Conservation (phyloP, 2,797 vertebrate genomes). For the Alcedo atthis region DNA sequence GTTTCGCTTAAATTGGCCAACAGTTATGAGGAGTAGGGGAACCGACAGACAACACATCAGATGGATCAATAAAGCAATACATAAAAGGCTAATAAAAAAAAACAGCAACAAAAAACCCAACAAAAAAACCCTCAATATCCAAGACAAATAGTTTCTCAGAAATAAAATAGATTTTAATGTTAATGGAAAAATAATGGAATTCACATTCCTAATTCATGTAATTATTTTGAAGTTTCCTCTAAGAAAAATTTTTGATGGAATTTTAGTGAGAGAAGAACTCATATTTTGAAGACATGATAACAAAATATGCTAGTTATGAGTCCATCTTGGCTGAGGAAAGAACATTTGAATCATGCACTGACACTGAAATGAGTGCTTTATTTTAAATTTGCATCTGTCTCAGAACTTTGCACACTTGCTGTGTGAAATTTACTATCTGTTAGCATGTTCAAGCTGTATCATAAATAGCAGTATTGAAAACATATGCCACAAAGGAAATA, state of each 20-base stretch:
- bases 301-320: slow-evolving; percentile 23
- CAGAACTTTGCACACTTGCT: slow-evolving; percentile 15
- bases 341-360: slow-evolving; percentile 9
- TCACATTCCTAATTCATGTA: neutral
- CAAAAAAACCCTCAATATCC: neutral
- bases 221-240: neutral
- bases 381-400: slow-evolving; percentile 36
- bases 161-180: neutral
- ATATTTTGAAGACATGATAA: neutral
- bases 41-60: neutral
- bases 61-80: neutral
- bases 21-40: neutral
- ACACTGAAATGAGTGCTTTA: slow-evolving; percentile 33
- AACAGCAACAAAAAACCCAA: neutral
- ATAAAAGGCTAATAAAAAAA: neutral
- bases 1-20: neutral
- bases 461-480: slow-evolving; percentile 56
- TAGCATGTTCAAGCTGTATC: slow-evolving; percentile 36
- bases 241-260: neutral
- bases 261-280: neutral
- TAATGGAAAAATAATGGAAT: neutral
- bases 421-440: slow-evolving; percentile 39
- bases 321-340: slow-evolving; percentile 32
- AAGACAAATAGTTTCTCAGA: neutral
- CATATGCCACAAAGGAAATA: slow-evolving; percentile 42